phyloP scores from a whole-genome alignment of 2,113 vertebrate genomes.

The Falcunculus frontatus region DNA sequence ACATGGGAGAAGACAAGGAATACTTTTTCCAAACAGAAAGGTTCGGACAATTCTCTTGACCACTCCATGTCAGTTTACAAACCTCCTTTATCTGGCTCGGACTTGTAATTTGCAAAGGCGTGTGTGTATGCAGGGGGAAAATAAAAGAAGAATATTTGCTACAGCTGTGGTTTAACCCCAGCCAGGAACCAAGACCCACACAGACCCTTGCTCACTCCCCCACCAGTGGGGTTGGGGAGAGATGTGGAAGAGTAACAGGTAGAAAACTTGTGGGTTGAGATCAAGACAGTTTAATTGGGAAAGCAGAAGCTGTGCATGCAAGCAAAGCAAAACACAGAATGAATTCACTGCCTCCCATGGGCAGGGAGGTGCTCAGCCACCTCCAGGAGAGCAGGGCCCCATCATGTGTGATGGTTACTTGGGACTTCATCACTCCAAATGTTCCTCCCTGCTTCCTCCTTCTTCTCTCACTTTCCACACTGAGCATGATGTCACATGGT shows the following conservation, averaged over 20 bases:
- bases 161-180: background rate
- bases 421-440: too few species aligned
- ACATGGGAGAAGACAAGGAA: background rate
- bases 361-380: background rate
- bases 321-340: background rate
- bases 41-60: background rate
- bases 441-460: background rate
- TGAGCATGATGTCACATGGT: background rate
- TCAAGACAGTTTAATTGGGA: background rate
- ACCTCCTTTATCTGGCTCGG: background rate
- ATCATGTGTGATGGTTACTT: too few species aligned
- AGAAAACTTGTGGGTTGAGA: background rate
- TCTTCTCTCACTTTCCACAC: background rate
- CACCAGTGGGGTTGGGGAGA: background rate
- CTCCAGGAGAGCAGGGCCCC: background rate
- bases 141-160: background rate
- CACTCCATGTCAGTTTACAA: background rate
- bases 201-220: rapidly evolving
- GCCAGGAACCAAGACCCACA: background rate
- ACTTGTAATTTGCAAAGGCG: background rate
- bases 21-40: background rate
- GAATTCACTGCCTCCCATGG: background rate
- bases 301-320: background rate
- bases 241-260: background rate
- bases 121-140: background rate